Conservation (phyloP, 92 coral and sea anemone species). For the Galaxea fascicularis region DNA sequence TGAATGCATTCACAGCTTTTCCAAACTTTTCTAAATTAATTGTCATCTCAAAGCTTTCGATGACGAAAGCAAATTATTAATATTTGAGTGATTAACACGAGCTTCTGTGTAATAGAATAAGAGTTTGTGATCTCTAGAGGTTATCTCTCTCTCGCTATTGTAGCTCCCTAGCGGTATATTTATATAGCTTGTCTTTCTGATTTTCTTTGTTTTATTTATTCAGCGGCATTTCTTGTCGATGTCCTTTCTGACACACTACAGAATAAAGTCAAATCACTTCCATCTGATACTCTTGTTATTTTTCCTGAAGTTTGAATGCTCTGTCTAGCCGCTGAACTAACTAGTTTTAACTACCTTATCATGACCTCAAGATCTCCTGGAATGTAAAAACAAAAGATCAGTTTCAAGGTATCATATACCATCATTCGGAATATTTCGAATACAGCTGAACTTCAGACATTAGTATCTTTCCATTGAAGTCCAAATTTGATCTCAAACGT, state of each 20-base stretch:
- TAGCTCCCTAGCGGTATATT: too few relatives aligned
- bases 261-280: too few relatives aligned
- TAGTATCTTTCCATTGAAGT: too few relatives aligned
- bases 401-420: background rate
- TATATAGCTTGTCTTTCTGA: too few relatives aligned
- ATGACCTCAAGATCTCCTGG: conserved; percentile 10
- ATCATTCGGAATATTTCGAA: conserved; percentile 3
- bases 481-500: too few relatives aligned
- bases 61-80: background rate
- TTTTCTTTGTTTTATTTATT: too few relatives aligned
- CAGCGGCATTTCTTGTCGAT: too few relatives aligned
- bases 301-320: background rate
- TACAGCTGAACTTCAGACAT: background rate
- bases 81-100: background rate
- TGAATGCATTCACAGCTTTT: too few relatives aligned
- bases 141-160: too few relatives aligned
- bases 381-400: conserved; percentile 9
- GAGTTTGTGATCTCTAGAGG: too few relatives aligned
- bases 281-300: too few relatives aligned
- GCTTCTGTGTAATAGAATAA: background rate
- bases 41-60: background rate
- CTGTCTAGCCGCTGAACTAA: background rate
- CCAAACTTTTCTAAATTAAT: background rate
- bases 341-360: background rate
- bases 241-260: too few relatives aligned